These are phyloP conservation scores for Chiloscyllium plagiosum DNA, from an alignment of 2,113 vertebrate species.

Conservation along the genomic window DNA sequence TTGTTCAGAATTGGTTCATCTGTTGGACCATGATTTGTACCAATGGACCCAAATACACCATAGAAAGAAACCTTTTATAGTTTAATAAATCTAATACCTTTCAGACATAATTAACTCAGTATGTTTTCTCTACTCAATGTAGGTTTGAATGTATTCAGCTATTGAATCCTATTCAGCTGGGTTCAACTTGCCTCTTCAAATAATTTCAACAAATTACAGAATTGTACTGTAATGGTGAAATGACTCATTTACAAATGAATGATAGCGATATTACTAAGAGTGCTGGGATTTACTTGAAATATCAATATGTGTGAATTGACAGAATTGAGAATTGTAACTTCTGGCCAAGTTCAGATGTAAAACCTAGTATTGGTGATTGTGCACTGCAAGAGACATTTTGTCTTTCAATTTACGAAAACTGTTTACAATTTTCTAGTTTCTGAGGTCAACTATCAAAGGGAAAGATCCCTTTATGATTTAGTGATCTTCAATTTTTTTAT, in stretches of 20 bases:
- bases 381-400: not conserved
- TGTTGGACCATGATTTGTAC: not conserved
- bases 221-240: not conserved
- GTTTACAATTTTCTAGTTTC: not conserved
- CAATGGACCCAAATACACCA: not conserved
- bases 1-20: not conserved
- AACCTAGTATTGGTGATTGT: not conserved
- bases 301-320: not conserved
- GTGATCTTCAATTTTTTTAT: not conserved
- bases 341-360: not conserved
- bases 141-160: not conserved
- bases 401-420: not conserved
- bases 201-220: not conserved
- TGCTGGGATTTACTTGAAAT: not conserved
- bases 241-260: not conserved
- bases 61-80: not conserved
- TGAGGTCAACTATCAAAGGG: not conserved
- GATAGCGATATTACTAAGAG: not conserved
- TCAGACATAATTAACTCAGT: not conserved
- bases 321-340: not conserved
- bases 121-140: not conserved
- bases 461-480: not conserved
- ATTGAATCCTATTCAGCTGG: not conserved
- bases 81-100: constrained; percentile 19
- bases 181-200: not conserved